phyloP scores from a whole-genome alignment of 2,888 invertebrate genomes.

The Heliconius hortense region DNA sequence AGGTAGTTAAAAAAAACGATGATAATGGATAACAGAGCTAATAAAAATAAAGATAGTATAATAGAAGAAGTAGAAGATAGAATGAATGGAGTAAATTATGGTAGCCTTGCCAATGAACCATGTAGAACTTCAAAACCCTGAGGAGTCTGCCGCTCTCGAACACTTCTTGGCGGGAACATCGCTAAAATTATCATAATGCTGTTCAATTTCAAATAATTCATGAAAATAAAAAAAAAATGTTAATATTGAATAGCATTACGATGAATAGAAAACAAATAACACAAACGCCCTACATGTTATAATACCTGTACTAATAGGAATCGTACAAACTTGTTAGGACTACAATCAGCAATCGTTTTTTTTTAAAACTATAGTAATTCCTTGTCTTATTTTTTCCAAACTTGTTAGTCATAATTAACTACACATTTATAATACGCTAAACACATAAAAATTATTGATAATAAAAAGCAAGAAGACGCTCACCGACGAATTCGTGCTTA shows the following conservation, averaged over 20 bases:
- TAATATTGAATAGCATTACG: constrained; percentile 33
- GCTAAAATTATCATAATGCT: constrained; percentile 58
- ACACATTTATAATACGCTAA: constrained; percentile 5
- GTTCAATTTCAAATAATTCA: constrained; percentile 47
- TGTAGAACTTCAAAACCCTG: constrained; percentile 68
- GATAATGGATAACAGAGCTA: constrained; percentile 16
- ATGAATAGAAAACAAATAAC: constrained; percentile 28
- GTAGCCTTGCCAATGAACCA: constrained; percentile 74
- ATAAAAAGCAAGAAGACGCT: constrained; percentile 47
- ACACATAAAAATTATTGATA: constrained; percentile 19
- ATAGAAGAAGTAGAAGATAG: constrained; percentile 30
- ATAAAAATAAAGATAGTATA: not conserved
- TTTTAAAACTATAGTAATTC: not conserved
- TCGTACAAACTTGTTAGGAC: not conserved
- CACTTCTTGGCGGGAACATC: constrained; percentile 61
- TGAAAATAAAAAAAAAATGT: not conserved
- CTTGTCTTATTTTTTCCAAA: not conserved
- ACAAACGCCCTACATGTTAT: constrained; percentile 13
- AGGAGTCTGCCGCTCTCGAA: constrained; percentile 61
- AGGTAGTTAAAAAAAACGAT: constrained; percentile 33
- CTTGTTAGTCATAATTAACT: constrained; percentile 4
- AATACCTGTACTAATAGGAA: not conserved
- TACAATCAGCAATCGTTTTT: not conserved
- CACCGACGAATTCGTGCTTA: constrained; percentile 50
- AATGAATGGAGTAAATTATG: constrained; percentile 37